phyloP scores from a whole-genome alignment of 2,888 invertebrate species.

The Drosophila meridiana region DNA sequence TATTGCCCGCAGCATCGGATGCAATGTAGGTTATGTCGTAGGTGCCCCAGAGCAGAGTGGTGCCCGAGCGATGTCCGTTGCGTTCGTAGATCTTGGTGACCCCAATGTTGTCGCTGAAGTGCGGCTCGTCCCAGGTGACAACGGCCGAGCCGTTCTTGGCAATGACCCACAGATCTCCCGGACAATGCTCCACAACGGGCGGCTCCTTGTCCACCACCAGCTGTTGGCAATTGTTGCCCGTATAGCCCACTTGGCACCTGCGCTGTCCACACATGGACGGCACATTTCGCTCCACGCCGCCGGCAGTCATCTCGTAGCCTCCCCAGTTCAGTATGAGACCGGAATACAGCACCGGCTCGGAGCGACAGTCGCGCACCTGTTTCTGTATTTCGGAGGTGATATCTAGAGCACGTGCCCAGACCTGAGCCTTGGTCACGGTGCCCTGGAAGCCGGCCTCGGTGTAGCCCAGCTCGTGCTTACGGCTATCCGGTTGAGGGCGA shows the following conservation, averaged over 20 bases:
- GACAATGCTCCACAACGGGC: slow-evolving; percentile 95
- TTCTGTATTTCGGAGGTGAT: slow-evolving; percentile 96
- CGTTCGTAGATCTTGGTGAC: slow-evolving; percentile 92
- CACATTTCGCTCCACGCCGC: slow-evolving; percentile 95
- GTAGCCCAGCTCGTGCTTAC: slow-evolving; percentile 87
- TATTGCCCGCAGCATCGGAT: slow-evolving; percentile 95
- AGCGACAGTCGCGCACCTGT: slow-evolving; percentile 96
- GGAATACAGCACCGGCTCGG: slow-evolving; percentile 95
- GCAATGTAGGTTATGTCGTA: slow-evolving; percentile 97
- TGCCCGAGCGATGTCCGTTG: slow-evolving; percentile 94
- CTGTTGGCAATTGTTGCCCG: slow-evolving; percentile 93
- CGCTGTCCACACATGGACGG: slow-evolving; percentile 96
- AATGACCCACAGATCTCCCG: slow-evolving; percentile 97
- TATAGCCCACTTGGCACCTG: slow-evolving; percentile 94
- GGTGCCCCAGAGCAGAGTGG: slow-evolving; percentile 95
- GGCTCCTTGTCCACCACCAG: slow-evolving; percentile 93
- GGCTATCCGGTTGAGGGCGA: slow-evolving; percentile 92
- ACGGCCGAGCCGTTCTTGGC: slow-evolving; percentile 96
- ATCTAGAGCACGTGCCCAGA: slow-evolving; percentile 96
- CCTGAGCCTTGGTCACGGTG: slow-evolving; percentile 96
- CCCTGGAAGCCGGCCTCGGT: slow-evolving; percentile 98
- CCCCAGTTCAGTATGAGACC: slow-evolving; percentile 96
- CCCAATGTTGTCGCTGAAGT: slow-evolving; percentile 95
- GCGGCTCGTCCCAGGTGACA: slow-evolving; percentile 96
- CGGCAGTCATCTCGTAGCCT: slow-evolving; percentile 94